phyloP scores from a whole-genome alignment of 2,113 vertebrate genomes.

The Nettapus auritus region DNA sequence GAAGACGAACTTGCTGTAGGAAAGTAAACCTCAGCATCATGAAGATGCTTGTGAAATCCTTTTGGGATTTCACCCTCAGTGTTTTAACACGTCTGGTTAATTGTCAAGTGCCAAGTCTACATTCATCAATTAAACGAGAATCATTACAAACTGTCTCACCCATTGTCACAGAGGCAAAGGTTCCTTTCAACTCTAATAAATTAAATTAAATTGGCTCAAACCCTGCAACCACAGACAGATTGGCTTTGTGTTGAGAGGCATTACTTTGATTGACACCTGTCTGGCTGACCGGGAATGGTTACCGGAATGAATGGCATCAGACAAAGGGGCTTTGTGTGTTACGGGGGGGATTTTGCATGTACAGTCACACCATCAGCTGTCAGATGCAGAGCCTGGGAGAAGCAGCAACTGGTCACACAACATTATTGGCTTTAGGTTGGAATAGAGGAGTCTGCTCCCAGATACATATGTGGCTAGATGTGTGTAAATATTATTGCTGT shows the following conservation, averaged over 20 bases:
- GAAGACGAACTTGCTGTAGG: background rate
- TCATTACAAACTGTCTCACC: slow-evolving; percentile 56
- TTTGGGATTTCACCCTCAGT: background rate
- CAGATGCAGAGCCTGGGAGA: background rate
- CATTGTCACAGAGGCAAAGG: slow-evolving; percentile 59
- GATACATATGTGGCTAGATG: background rate
- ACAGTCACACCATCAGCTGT: background rate
- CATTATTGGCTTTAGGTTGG: background rate
- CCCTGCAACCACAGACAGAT: slow-evolving; percentile 37
- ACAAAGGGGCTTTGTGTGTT: background rate
- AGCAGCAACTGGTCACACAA: background rate
- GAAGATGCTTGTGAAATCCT: background rate
- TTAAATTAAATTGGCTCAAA: slow-evolving; percentile 70
- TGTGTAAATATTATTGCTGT: background rate
- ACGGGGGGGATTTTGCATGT: background rate
- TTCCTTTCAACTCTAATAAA: slow-evolving; percentile 61
- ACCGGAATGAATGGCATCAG: background rate
- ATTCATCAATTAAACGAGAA: slow-evolving; percentile 66
- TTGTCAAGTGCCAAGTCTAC: slow-evolving; percentile 54
- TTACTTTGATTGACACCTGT: slow-evolving; percentile 58
- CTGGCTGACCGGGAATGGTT: background rate
- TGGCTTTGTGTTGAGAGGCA: slow-evolving; percentile 48
- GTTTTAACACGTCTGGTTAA: slow-evolving; percentile 31
- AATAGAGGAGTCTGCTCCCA: background rate
- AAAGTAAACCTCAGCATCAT: slow-evolving; percentile 13